Evolutionary conservation across 2,113 vertebrate species (phyloP).

Genomic region (Phyllopteryx taeniolatus): DNA sequence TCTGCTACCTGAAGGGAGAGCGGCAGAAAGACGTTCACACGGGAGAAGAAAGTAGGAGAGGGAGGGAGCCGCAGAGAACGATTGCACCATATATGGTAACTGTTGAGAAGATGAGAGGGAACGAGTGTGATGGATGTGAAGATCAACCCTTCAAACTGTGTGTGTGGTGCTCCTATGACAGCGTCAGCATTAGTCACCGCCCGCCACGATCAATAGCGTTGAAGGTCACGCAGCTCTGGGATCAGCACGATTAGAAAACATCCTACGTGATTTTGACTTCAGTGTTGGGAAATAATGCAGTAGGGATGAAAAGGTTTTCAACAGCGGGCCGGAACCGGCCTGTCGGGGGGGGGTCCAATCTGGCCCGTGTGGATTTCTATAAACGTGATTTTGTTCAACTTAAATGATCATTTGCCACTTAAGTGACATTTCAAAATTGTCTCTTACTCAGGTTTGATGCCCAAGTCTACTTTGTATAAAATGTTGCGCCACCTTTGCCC

Average conservation of each 20-base stretch:
- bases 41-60: conserved; percentile 10
- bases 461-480: too few species aligned
- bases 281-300: neutral
- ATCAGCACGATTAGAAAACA: neutral
- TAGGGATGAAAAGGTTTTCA: neutral
- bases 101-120: conserved; percentile 39
- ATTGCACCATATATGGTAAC: conserved; percentile 67
- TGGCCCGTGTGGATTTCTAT: too few species aligned
- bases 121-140: conserved; percentile 22
- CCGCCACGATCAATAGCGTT: conserved; percentile 57
- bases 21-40: conserved; percentile 24
- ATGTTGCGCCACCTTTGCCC: too few species aligned
- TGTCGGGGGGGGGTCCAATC: too few species aligned
- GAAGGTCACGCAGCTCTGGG: conserved; percentile 45
- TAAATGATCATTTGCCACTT: too few species aligned
- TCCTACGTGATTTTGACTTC: neutral
- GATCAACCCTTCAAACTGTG: conserved; percentile 3
- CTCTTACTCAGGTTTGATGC: too few species aligned
- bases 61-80: conserved; percentile 33
- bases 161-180: conserved; percentile 48
- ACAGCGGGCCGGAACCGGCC: too few species aligned
- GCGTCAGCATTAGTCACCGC: conserved; percentile 59
- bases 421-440: too few species aligned
- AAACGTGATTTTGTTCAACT: too few species aligned
- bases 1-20: conserved; percentile 64